These are phyloP conservation scores for Buceros bicornis DNA, from an alignment of 2,797 vertebrate species.

Conservation along the genomic window DNA sequence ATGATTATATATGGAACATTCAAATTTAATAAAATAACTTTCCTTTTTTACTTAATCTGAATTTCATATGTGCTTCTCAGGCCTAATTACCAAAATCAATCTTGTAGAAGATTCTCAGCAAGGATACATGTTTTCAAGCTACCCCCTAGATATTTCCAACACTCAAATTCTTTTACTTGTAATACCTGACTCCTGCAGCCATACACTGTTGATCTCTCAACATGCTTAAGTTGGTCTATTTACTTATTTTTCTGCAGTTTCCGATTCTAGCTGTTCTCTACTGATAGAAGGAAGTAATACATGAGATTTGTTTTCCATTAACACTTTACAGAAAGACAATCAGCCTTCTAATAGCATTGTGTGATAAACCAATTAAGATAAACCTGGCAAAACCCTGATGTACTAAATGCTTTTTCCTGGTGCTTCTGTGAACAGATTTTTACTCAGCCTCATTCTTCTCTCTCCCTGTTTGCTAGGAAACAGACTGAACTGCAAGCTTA, in stretches of 20 bases:
- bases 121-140: not conserved
- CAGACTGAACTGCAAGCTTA: not conserved
- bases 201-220: not conserved
- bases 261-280: not conserved
- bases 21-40: not conserved
- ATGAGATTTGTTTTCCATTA: not conserved
- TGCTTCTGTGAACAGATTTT: not conserved
- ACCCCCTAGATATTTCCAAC: not conserved
- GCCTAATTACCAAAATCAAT: not conserved
- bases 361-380: not conserved
- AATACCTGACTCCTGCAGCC: not conserved
- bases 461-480: not conserved
- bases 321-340: not conserved
- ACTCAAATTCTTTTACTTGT: not conserved
- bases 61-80: not conserved
- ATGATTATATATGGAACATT: not conserved
- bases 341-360: not conserved
- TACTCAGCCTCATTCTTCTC: not conserved
- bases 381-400: not conserved
- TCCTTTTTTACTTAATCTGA: not conserved
- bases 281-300: not conserved
- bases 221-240: constrained; percentile 6
- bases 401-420: not conserved
- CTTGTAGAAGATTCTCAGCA: not conserved
- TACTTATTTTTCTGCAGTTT: not conserved